A percentile compares a stretch with the other conserved stretches of the same genome.
Evolutionary conservation across 2,888 invertebrate species (phyloP).

Genomic region (Lepetodrilus schrolli): DNA sequence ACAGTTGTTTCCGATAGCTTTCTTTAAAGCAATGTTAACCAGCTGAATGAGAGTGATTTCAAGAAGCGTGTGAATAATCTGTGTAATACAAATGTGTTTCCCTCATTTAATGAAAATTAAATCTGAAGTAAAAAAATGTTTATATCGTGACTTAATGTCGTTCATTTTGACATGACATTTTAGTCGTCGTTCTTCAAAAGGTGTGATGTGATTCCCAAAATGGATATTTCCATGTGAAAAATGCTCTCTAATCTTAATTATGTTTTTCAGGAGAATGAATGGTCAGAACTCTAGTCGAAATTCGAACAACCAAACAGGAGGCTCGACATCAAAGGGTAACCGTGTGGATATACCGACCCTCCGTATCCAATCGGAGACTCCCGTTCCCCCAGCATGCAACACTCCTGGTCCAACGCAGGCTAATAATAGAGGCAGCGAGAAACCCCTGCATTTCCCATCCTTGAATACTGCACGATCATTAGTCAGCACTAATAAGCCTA

Average conservation of each 20-base stretch:
- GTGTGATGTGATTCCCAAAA: too few species aligned
- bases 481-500: slow-evolving; percentile 54
- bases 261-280: slow-evolving; percentile 63
- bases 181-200: too few species aligned
- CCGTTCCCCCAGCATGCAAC: slow-evolving; percentile 54
- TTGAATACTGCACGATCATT: slow-evolving; percentile 46
- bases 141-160: too few species aligned
- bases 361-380: slow-evolving; percentile 67
- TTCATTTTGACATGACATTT: too few species aligned
- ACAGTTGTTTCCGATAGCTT: too few species aligned
- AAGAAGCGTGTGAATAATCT: too few species aligned
- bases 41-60: too few species aligned
- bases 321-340: neutral
- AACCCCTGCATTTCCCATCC: slow-evolving; percentile 45
- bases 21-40: too few species aligned
- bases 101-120: too few species aligned
- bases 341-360: slow-evolving; percentile 58
- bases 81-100: too few species aligned
- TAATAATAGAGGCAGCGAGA: slow-evolving; percentile 36
- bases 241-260: slow-evolving; percentile 11
- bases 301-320: slow-evolving; percentile 19
- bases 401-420: slow-evolving; percentile 51
- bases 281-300: slow-evolving; percentile 50
- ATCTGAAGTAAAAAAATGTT: too few species aligned
- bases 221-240: too few species aligned